Conservation (phyloP, 2,888 invertebrate genomes). For the Gnatocerus cornutus region DNA sequence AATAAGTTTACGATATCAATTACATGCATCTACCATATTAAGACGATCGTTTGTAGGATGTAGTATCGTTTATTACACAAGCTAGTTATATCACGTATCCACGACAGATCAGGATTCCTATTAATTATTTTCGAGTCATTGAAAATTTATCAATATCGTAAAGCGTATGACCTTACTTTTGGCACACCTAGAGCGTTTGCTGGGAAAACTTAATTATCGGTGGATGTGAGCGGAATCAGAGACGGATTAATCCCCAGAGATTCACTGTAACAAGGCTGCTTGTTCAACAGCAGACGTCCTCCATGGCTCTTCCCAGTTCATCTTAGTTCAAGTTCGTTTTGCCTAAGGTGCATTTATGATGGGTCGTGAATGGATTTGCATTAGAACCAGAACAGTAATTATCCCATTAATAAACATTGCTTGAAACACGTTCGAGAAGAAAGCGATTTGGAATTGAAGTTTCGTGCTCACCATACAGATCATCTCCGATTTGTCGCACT, state of each 20-base stretch:
- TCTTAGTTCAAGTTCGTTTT: conserved; percentile 44
- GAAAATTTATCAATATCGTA: conserved; percentile 20
- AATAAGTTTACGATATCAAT: conserved; percentile 48
- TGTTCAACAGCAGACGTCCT: conserved; percentile 40
- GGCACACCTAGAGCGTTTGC: conserved; percentile 13
- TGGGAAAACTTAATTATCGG: background rate
- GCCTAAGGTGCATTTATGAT: conserved; percentile 35
- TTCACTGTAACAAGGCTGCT: conserved; percentile 4
- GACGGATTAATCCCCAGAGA: background rate
- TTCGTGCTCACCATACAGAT: conserved; percentile 17
- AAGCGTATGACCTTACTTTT: conserved; percentile 20
- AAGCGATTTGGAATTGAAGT: conserved; percentile 39
- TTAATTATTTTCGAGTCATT: conserved; percentile 19
- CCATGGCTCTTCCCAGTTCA: conserved; percentile 42
- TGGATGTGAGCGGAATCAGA: conserved; percentile 6
- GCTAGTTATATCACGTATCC: conserved; percentile 30
- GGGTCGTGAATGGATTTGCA: conserved; percentile 29
- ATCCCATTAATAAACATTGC: conserved; percentile 27
- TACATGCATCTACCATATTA: conserved; percentile 48
- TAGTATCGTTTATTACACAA: conserved; percentile 42
- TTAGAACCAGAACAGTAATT: conserved; percentile 13
- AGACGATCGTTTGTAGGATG: conserved; percentile 44
- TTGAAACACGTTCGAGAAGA: conserved; percentile 28
- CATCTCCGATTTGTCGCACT: conserved; percentile 25
- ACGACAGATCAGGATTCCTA: conserved; percentile 13